Evolutionary conservation across 2,888 invertebrate species (phyloP), one percentile per base, ranked within the genome.

Genomic region (Tanytarsus gracilentus): DNA sequence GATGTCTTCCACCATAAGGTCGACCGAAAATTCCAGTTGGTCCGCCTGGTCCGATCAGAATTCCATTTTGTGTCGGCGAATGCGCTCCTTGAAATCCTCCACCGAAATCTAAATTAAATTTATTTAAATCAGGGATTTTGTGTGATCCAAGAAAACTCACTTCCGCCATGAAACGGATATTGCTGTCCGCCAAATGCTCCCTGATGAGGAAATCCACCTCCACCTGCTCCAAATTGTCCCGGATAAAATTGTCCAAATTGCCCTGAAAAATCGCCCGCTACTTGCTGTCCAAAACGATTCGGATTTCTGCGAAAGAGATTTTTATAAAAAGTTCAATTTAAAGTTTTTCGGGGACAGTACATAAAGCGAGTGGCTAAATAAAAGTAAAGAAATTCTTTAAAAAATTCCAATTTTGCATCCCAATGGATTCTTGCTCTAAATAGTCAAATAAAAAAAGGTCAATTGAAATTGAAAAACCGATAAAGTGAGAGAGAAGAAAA

Each of bases 1-100:
- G 55, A 44, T 44, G 39, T 3, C 55, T 30, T 3, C 59, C 62
- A 8, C 27, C 36, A 44, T 29, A 40, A 8, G 65, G 63, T 66
- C 72, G 66, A 29, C 74, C 75, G 36, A 75, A 71, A 66, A 77
- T 71, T 68, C 78, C 77, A 58, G 77, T 79, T 63, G 79, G 77
- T n/a, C 79, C 79, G 1, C 74, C 76, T 1, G 79, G 78, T 1
- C 79, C 80, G 1, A 70, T 69, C 5, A 73, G 64, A 29, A 74
- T 66, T 7, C 71, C 74, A 64, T 70, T 71, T 61, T 66, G 4
- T 63, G 63, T 11, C 16, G 23, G 44, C 18, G 25, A 39, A 16
- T 29, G 14, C 6, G 16, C 23, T n/a, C 18, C 25, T 11, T 33
- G n/a, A 33, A 11, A 33, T 11, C n/a, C 33, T 33, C 11, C n/a